Conservation (phyloP, 2,888 invertebrate genomes). For the Nomada flava region DNA sequence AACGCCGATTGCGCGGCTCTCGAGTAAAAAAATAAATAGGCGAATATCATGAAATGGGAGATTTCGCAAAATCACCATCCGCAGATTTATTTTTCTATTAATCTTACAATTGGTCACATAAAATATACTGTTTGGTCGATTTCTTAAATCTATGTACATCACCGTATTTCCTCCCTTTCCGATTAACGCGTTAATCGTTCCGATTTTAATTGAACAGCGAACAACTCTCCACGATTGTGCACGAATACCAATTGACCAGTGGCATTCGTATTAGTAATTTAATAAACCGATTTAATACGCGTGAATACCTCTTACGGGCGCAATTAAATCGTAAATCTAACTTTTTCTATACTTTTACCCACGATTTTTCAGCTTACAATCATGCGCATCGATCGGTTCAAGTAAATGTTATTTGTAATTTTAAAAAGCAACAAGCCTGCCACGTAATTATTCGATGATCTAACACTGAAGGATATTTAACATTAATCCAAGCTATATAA, state of each 20-base stretch:
- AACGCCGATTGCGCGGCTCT: neutral
- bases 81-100: conserved; percentile 41
- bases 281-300: neutral
- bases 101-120: conserved; percentile 38
- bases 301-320: neutral
- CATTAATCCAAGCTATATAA: neutral
- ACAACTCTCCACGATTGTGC: neutral
- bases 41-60: neutral
- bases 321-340: conserved; percentile 1
- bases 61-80: neutral
- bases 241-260: conserved; percentile 13
- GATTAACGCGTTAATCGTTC: conserved; percentile 15
- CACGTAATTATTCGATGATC: too few species aligned
- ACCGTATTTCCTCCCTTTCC: neutral
- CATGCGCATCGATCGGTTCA: neutral
- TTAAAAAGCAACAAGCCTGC: conserved; percentile 1
- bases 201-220: conserved; percentile 13
- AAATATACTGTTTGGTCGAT: conserved; percentile 47
- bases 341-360: conserved; percentile 2
- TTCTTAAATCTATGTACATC: conserved; percentile 39
- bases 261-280: neutral
- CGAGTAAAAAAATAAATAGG: neutral
- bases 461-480: too few species aligned
- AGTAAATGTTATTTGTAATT: conserved; percentile 2
- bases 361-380: neutral